Conservation (phyloP, 1,140 invertebrate genomes). For the Pogonomyrmex barbatus region DNA sequence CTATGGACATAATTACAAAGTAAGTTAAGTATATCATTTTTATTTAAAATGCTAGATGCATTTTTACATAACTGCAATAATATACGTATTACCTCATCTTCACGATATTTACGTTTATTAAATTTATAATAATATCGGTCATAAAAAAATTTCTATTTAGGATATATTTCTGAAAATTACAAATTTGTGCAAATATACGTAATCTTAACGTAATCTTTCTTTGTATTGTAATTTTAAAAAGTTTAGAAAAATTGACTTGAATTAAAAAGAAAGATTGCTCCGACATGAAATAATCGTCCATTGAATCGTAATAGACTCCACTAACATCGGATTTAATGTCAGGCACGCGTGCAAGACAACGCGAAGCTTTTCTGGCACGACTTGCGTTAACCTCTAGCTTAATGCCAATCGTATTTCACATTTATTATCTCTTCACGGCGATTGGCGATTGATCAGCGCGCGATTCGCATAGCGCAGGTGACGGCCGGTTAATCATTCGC, state of each 20-base stretch:
- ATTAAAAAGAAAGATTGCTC: not conserved
- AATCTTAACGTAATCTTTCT: not conserved
- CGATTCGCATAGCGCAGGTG: slow-evolving; percentile 20
- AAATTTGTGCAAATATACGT: not conserved
- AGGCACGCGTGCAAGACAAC: slow-evolving; percentile 43
- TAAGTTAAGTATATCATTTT: slow-evolving; percentile 67
- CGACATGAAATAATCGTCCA: not conserved
- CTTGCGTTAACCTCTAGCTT: slow-evolving; percentile 70
- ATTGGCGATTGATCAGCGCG: slow-evolving; percentile 54
- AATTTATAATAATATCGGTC: not conserved
- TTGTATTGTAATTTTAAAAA: not conserved
- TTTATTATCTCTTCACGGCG: slow-evolving; percentile 44
- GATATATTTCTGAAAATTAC: not conserved
- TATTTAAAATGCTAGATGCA: not conserved
- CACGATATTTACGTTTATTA: not conserved
- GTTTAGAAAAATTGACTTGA: not conserved
- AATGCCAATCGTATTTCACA: slow-evolving; percentile 74
- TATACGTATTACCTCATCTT: too few species aligned
- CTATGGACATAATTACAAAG: slow-evolving; percentile 77
- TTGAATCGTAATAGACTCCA: slow-evolving; percentile 59
- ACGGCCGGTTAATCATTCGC: slow-evolving; percentile 41
- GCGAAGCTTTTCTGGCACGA: slow-evolving; percentile 54
- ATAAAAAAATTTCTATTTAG: not conserved
- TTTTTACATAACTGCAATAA: not conserved
- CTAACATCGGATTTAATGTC: slow-evolving; percentile 34